Base-by-base conservation (phyloP, 2,113 vertebrate species). In the Mesembrinibis cayennensis region DNA sequence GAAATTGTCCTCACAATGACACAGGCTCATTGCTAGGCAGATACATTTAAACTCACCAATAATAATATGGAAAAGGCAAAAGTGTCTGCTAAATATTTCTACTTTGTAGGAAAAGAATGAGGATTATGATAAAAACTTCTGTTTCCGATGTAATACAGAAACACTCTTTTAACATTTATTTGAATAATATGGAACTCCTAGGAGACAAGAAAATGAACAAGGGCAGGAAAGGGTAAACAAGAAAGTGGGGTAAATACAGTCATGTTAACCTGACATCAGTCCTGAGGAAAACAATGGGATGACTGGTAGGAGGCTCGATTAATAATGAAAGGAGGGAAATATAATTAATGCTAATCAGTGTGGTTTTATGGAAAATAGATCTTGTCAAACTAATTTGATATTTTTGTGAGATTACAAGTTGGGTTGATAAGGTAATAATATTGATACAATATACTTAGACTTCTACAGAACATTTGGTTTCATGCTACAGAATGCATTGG, bases 301-400 rank as follows among this genome's bases (percentile, higher is more conserved):
- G 82, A 82, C 86, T 93, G 69, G 87, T 94, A 90, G 74, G 73
- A 95, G 36, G 63, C 67, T 66, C 0, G 45, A 92, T 94, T 96
- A 95, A 95, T 96, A 96, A 97, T 90, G 71, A 94, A 91, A 96
- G 27, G 78, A 96, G 53, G 13, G 66, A 94, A 96, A 94, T 86
- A 89, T 96, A 95, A 96, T 96, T 97, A 94, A 91, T 96, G 85
- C 84, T 90, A 96, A 95, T 96, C 92, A 95, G 90, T 92, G 93
- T 94, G 87, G 74, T 45, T 95, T 96, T 88, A 93, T 72, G 74
- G 89, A 93, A 97, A 95, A 96, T 76, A 96, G 93, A 95, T 96
- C 92, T 96, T 97, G 93, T 96, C 96, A 96, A 96, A 96, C 70
- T 96, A 96, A 96, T 97, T 97, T 97, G 93, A 96, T 96, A 82